Conservation (phyloP, 2,888 invertebrate species). For the Eledona agricola region DNA sequence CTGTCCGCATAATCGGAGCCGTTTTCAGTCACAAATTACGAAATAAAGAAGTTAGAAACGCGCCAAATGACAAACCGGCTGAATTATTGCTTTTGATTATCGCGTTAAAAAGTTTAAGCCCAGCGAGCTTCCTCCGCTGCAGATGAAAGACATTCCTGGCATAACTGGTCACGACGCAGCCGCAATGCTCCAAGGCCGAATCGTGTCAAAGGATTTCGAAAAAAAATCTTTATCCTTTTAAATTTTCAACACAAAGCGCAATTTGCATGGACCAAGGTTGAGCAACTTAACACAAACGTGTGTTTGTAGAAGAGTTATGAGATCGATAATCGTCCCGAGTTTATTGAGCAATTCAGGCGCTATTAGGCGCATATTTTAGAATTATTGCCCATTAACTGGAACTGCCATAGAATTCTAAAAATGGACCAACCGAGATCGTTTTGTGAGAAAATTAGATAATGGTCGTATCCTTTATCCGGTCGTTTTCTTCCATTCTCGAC, state of each 20-base stretch:
- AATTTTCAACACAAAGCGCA: too few species aligned
- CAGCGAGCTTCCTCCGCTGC: conserved; percentile 13
- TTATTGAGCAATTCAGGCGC: neutral
- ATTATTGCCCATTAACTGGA: too few species aligned
- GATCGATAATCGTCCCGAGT: conserved; percentile 1
- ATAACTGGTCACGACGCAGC: conserved; percentile 17
- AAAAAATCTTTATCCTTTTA: too few species aligned
- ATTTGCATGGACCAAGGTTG: conserved; percentile 19
- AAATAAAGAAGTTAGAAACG: too few species aligned
- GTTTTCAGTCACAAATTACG: too few species aligned
- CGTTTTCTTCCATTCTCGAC: neutral
- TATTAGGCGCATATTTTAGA: too few species aligned
- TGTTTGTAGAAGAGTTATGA: conserved; percentile 3
- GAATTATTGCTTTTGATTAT: conserved; percentile 2
- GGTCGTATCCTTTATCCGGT: conserved; percentile 5
- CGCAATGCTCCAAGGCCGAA: conserved; percentile 1
- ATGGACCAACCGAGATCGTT: too few species aligned
- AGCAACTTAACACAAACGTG: neutral
- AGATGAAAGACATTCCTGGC: conserved; percentile 13
- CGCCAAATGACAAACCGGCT: conserved; percentile 6
- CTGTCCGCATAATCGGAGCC: conserved; percentile 2
- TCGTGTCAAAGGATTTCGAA: conserved; percentile 2
- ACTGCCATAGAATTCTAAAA: too few species aligned
- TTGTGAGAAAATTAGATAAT: conserved; percentile 5
- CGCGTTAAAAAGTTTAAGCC: conserved; percentile 1